phyloP scores from a whole-genome alignment of 2,888 invertebrate genomes.

The Drosophila seclusa region DNA sequence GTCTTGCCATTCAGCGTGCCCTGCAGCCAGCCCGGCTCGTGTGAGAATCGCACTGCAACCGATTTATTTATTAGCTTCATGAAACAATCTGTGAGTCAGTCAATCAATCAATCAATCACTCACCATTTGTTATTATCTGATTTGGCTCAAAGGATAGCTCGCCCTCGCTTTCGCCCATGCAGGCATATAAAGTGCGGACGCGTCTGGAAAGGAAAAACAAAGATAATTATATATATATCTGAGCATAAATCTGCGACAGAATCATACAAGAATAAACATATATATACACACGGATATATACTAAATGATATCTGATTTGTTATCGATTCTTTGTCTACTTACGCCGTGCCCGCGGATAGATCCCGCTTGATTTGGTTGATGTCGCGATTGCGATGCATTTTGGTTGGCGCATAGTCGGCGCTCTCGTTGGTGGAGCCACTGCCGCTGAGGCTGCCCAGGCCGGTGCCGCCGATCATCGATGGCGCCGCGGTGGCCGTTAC shows the following conservation, averaged over 20 bases:
- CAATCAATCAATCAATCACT: constrained; percentile 31
- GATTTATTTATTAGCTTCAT: background rate
- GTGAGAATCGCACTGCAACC: constrained; percentile 91
- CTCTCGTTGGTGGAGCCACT: constrained; percentile 66
- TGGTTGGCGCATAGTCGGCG: constrained; percentile 85
- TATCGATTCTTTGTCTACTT: constrained; percentile 56
- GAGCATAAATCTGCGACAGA: background rate
- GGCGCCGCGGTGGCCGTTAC: constrained; percentile 80
- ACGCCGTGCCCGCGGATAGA: constrained; percentile 84
- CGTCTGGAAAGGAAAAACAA: constrained; percentile 86
- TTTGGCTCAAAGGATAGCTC: constrained; percentile 99
- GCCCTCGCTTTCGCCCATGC: constrained; percentile 97
- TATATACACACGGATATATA: background rate
- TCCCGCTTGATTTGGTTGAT: constrained; percentile 84
- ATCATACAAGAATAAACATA: background rate
- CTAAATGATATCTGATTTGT: background rate
- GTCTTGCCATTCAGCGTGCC: constrained; percentile 96
- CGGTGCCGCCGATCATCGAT: constrained; percentile 75
- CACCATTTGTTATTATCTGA: constrained; percentile 98
- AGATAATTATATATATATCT: too few relatives aligned
- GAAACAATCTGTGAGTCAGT: background rate
- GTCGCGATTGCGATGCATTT: constrained; percentile 87
- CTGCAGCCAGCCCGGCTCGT: constrained; percentile 99
- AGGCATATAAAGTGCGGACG: constrained; percentile 97
- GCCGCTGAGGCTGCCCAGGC: constrained; percentile 62